Conservation (phyloP, 2,888 invertebrate species). For the Chrysopilus asiliformis region DNA sequence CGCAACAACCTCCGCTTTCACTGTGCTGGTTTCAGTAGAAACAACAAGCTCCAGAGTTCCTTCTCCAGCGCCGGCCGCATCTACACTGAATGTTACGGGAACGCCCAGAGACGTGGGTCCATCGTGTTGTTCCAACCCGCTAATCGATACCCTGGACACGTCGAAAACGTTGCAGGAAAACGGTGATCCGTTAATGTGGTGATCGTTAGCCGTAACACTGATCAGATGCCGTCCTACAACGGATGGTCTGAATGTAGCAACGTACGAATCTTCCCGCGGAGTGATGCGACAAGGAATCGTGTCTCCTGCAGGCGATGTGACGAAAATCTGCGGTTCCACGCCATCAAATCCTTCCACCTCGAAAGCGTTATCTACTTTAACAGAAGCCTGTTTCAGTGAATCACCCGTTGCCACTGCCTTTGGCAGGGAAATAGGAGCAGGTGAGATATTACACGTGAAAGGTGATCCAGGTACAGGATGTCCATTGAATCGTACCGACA, state of each 20-base stretch:
- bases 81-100: slow-evolving; percentile 84
- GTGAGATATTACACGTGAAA: slow-evolving; percentile 73
- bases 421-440: slow-evolving; percentile 43
- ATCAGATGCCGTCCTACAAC: slow-evolving; percentile 81
- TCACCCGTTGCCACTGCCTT: slow-evolving; percentile 39
- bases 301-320: slow-evolving; percentile 73
- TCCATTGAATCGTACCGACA: slow-evolving; percentile 75
- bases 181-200: slow-evolving; percentile 80
- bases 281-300: slow-evolving; percentile 60
- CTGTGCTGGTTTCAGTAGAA: slow-evolving; percentile 77
- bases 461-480: slow-evolving; percentile 79
- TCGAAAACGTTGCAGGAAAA: slow-evolving; percentile 92
- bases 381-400: slow-evolving; percentile 33
- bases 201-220: slow-evolving; percentile 66
- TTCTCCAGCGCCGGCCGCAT: slow-evolving; percentile 89
- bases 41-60: slow-evolving; percentile 86
- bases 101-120: slow-evolving; percentile 49
- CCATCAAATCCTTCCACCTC: slow-evolving; percentile 43
- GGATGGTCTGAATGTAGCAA: slow-evolving; percentile 67
- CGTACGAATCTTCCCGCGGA: slow-evolving; percentile 53
- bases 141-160: slow-evolving; percentile 64
- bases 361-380: slow-evolving; percentile 41
- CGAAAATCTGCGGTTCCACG: slow-evolving; percentile 55
- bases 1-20: slow-evolving; percentile 78
- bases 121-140: slow-evolving; percentile 45